phyloP scores from a whole-genome alignment of 2,797 vertebrate genomes.

The Acanthurus leucopareius region DNA sequence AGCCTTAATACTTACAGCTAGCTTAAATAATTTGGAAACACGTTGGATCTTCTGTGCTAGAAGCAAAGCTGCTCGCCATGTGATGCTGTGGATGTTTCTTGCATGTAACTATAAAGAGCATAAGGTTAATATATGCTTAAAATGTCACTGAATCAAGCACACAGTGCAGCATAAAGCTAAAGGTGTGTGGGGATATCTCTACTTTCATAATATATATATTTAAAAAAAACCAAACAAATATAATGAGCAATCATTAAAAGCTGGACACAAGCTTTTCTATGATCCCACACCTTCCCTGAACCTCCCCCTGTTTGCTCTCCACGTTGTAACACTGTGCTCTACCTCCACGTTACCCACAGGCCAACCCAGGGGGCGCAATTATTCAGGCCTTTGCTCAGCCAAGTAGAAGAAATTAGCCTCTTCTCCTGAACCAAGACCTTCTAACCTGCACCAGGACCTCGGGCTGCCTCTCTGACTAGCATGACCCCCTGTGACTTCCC shows the following conservation, averaged over 20 bases:
- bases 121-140: slow-evolving; percentile 3
- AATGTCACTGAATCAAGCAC: not conserved
- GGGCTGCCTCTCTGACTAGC: slow-evolving; percentile 73
- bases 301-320: slow-evolving; percentile 28
- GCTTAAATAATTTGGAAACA: too few species aligned
- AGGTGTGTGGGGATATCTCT: not conserved
- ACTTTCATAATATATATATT: slow-evolving; percentile 5
- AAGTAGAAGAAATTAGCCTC: slow-evolving; percentile 84
- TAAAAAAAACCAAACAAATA: too few species aligned
- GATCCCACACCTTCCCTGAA: slow-evolving; percentile 16
- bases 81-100: too few species aligned
- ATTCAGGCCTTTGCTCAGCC: slow-evolving; percentile 82
- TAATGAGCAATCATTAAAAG: slow-evolving; percentile 41
- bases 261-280: slow-evolving; percentile 29
- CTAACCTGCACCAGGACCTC: slow-evolving; percentile 77
- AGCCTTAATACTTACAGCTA: not conserved
- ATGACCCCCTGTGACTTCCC: slow-evolving; percentile 68
- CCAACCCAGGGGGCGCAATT: slow-evolving; percentile 83
- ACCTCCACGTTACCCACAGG: slow-evolving; percentile 71
- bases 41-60: too few species aligned
- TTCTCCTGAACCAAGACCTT: slow-evolving; percentile 80
- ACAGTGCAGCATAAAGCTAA: slow-evolving; percentile 1
- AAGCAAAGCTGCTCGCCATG: too few species aligned
- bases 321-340: slow-evolving; percentile 64
- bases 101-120: not conserved